Evolutionary conservation across 2,113 vertebrate species (phyloP).

Genomic region (Onychorhynchus coronatus): DNA sequence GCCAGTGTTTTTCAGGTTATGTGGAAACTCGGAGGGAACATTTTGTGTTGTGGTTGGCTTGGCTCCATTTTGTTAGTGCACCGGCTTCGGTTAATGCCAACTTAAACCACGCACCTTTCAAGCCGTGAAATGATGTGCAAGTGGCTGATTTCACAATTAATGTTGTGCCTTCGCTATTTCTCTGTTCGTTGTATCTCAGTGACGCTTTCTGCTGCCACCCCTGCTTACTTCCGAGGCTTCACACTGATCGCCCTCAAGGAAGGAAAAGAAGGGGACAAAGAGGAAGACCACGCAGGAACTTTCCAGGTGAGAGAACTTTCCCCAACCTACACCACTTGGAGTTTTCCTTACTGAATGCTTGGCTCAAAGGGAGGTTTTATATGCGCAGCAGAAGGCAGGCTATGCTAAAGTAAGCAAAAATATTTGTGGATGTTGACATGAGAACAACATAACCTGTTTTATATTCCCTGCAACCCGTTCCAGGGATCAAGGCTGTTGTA

Average conservation of each 20-base stretch:
- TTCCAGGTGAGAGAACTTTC: conserved; percentile 84
- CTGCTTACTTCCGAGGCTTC: conserved; percentile 96
- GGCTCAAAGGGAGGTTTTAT: not conserved
- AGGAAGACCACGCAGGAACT: conserved; percentile 90
- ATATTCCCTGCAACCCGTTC: not conserved
- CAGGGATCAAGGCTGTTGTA: not conserved
- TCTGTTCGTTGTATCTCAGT: conserved; percentile 73
- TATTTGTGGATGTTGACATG: not conserved
- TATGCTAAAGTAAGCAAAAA: not conserved
- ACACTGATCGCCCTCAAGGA: conserved; percentile 91
- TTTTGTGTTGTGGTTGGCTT: not conserved
- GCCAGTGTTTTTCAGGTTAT: not conserved
- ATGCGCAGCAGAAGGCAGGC: not conserved
- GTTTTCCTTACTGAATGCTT: not conserved
- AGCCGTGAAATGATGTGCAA: not conserved
- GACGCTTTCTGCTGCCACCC: conserved; percentile 84
- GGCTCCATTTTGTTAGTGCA: not conserved
- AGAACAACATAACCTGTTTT: not conserved
- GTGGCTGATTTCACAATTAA: not conserved
- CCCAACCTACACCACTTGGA: not conserved
- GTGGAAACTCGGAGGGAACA: not conserved
- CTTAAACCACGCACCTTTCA: not conserved
- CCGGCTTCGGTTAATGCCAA: not conserved
- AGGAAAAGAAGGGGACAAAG: conserved; percentile 88
- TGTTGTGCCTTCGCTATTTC: not conserved